Base-by-base conservation (phyloP, 2,888 invertebrate genomes). In the Agrotis clavis region DNA sequence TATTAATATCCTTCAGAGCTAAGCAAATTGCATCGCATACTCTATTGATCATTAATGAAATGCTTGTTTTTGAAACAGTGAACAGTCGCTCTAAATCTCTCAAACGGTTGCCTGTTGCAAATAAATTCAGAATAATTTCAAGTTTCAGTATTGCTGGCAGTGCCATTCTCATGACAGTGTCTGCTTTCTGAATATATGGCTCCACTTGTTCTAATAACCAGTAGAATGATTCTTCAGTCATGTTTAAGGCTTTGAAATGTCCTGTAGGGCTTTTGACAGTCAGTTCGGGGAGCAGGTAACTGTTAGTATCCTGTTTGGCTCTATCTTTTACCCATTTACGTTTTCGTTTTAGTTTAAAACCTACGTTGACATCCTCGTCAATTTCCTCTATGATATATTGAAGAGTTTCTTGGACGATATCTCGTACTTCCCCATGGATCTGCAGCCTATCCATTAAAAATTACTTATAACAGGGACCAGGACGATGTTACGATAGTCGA, bases 61-160 rank as follows among this genome's bases (percentile, higher is more conserved):
- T 77, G 16, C 79, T 79, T 13, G 76, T 59, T 51, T 67, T 69
- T 21, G 77, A 71, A 14, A 71, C 71, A 18, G 66, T 67, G 30
- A 79, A 71, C n/a, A 63, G 21, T 14, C 59, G 54, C 47, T 60
- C 63, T 59, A 80, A 14, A 70, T 25, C 61, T 25, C 76, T 57
- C 21, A 79, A 75, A 53, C 54, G 56, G 41, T 18, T 67, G 30
- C 80, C 72, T 14, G 67, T 47, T 41, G 74, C 67, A 54, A 80
- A 62, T 59, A 81, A 73, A 68, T 77, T 54, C 21, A 80, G 50
- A 53, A 80, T 69, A 67, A 71, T 80, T 77, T 80, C 65, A 67
- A 77, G 74, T 60, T 77, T 77, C 7, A 76, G 56, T 60, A 45
- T 25, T 1, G 77, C 62, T 35, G 69, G 81, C 16, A 80, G 65